Base-by-base conservation (phyloP, 2,113 vertebrate species). In the Passer domesticus region DNA sequence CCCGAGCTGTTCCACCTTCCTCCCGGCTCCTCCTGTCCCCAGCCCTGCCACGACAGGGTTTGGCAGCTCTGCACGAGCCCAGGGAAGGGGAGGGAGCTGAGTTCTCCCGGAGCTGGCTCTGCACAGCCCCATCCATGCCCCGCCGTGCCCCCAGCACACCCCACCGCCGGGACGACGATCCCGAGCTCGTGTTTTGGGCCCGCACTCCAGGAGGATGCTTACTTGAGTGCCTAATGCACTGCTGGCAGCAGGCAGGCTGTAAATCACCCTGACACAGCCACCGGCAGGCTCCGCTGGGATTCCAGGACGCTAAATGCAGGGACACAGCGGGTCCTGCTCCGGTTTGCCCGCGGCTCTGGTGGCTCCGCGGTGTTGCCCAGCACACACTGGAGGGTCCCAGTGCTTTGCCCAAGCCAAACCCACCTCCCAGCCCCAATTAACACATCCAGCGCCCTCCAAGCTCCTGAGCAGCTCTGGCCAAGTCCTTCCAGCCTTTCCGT, bases 81-180 rank as follows among this genome's bases (percentile, higher is more conserved):
- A 10, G 33, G 35, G 30, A 52, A 87, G 53, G 27, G 27, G 21
- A 59, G 79, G 31, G 2, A 55, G 6, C 27, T n/a, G 62, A 60
- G 73, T 67, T 67, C 79, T 28, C 44, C 43, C 9, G 0, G 30
- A 53, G 47, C 77, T 92, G 47, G 44, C 52, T 82, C 43, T 31
- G 39, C 56, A 35, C 35, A 56, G 85, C 58, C 30, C 31, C 53
- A 17, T 69, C 28, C 82, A 18, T 10, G 15, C 6, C 39, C 60
- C 35, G n/a, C 43, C 46, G 37, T 5, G 7, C 31, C 43, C 37
- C 27, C 25, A 12, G 52, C 53, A 20, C 76, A 10, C 6, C 68
- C 35, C 49, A 8, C 4, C 0, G 1, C 4, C 0, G 0, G 62
- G 44, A 72, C 24, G 30, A 79, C n/a, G 28, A n/a, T 6, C 21